Evolutionary conservation across 30 jellyfish, hydroid and myxozoan species (phyloP).

Genomic region (Calvadosia cruxmelitensis): DNA sequence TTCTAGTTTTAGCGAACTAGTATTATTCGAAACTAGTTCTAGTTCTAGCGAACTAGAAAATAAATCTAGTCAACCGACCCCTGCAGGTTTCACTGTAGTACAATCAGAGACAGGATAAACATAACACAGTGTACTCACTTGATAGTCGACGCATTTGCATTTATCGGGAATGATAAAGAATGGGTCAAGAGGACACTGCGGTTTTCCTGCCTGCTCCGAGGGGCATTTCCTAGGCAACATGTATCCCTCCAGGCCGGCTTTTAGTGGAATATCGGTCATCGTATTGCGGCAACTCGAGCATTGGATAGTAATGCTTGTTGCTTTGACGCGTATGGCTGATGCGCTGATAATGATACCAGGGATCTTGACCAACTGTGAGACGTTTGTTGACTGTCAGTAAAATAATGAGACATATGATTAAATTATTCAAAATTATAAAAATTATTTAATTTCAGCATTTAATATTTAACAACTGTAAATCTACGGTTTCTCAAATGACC

Average conservation of each 20-base stretch:
- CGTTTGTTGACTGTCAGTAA: slow-evolving; percentile 69
- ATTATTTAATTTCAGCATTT: no score
- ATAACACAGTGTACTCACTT: slow-evolving; percentile 23
- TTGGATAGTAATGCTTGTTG: slow-evolving; percentile 80
- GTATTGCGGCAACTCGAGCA: slow-evolving; percentile 91
- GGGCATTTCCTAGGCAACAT: slow-evolving; percentile 96
- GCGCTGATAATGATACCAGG: slow-evolving; percentile 98
- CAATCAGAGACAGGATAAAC: not conserved
- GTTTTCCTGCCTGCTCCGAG: slow-evolving; percentile 89
- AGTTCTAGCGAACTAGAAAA: slow-evolving; percentile 26
- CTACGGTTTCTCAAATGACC: no score
- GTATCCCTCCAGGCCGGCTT: slow-evolving; percentile 95
- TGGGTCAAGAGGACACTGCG: slow-evolving; percentile 99
- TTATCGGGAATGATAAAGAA: slow-evolving; percentile 94
- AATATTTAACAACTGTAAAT: no score
- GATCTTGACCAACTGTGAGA: slow-evolving; percentile 76
- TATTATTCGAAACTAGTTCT: slow-evolving; percentile 32
- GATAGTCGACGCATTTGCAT: slow-evolving; percentile 98
- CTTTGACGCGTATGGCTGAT: slow-evolving; percentile 93
- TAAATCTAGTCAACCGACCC: not conserved
- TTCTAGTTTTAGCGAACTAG: slow-evolving; percentile 47
- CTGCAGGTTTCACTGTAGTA: not conserved
- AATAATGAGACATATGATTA: not conserved
- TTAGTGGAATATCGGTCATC: slow-evolving; percentile 68
- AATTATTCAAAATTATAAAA: no score